Base-by-base conservation (phyloP, 2,113 vertebrate genomes). In the Oostethus manadensis region DNA sequence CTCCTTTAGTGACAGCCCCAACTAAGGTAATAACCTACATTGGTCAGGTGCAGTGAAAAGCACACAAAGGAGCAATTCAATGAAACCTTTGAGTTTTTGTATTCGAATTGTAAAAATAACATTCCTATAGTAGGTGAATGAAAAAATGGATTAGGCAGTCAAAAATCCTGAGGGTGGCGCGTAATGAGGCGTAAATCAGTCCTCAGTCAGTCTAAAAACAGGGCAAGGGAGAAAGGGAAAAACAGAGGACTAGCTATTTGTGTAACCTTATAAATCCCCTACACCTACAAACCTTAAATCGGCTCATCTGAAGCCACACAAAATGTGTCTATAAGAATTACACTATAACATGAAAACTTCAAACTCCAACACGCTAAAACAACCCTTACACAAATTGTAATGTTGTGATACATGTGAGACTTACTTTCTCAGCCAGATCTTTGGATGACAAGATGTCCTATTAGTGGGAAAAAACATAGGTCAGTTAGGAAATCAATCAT, bases 401-500 rank as follows among this genome's bases (percentile, higher is more conserved):
- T 8, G 13, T 20, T 60, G 51, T 66, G 63, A 29, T 3, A 50
- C 51, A 5, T 51, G 62, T 13, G 21, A 72, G 49, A 60, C 84
- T 86, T 87, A 89, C 87, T 83, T 90, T 89, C 60, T 88, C 74
- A 45, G 81, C 74, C 54, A 88, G 58, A 45, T 81, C 83, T 63
- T 83, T 85, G 50, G 86, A 80, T 74, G 82, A 72, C 54, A 87
- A 77, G 66, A 80, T 73, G 0, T 85, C 85, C 89, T 89, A 77
- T 56, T 64, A 55, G 50, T 5, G 21, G 22, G 66, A 22, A 64
- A 29, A 57, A 6, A 20, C 20, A 13, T 33, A 6, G 26, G 33
- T 15, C 43, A 56, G 60, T 23, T 45, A 48, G 47, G 7, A 51
- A 26, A 23, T 13, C 18, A 54, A 14, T 13, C 10, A 40, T 2